Base-by-base conservation (phyloP, 2,797 vertebrate genomes). In the Takifugu rubripes region DNA sequence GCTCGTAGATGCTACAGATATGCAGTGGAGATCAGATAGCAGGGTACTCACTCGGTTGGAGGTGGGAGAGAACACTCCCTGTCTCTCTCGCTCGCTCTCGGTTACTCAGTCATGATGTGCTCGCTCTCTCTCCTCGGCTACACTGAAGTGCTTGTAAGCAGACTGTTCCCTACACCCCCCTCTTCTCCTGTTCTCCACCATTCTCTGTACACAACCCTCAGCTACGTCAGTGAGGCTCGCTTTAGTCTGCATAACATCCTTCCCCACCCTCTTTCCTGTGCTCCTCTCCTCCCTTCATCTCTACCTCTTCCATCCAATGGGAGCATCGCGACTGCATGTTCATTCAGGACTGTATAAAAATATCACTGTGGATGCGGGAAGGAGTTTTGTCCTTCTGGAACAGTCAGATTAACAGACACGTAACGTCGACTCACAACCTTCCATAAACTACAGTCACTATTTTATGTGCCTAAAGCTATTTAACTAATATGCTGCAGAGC, bases 1-100 rank as follows among this genome's bases (percentile, higher is more conserved):
- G 14, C 57, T 64, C 29, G 40, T 9, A 9, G 29, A 27, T 25
- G 49, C 50, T 54, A 25, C 59, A 60, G n/a, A 56, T 74, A 54
- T 61, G 44, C 62, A 69, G 57, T 12, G 40, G 61, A 55, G 60
- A 65, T 52, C 1, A 72, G 77, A 77, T 61, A 69, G 54, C 67
- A 55, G 71, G 3, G 47, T 91, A 92, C 91, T 92, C 77, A 92
- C 91, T 90, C 88, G 74, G 83, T 87, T 83, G 82, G 87, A 90
- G 86, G 88, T 84, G 68, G 85, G 86, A 86, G 84, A 89, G 81
- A 69, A 66, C 68, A 77, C 80, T 87, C 84, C 78, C 87, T 73
- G 74, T 72, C 72, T 81, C 79, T 73, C 70, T 74, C 4, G 56
- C 70, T 75, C 29, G 69, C 83, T 74, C 63, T 75, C 84, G 70